Conservation (phyloP, 2,113 vertebrate genomes). For the Psophia crepitans region DNA sequence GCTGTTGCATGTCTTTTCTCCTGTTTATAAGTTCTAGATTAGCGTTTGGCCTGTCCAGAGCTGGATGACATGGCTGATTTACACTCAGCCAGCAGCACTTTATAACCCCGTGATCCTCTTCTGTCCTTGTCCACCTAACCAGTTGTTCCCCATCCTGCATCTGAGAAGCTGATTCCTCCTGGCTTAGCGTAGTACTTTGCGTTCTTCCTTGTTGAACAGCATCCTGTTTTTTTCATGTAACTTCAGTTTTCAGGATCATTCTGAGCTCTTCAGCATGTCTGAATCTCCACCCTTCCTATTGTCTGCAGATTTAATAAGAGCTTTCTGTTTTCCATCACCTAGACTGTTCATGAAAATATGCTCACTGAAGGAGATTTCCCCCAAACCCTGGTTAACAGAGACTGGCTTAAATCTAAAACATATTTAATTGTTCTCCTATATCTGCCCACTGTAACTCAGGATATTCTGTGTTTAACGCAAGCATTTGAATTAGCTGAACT, state of each 20-base stretch:
- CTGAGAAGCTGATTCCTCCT: background rate
- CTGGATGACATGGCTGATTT: background rate
- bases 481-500: background rate
- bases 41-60: background rate
- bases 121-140: background rate
- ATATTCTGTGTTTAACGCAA: background rate
- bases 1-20: background rate
- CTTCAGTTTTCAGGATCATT: background rate
- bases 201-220: background rate
- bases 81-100: background rate
- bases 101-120: background rate
- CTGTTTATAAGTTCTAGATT: background rate
- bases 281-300: slow-evolving; percentile 20
- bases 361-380: background rate
- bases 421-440: background rate
- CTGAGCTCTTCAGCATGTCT: background rate
- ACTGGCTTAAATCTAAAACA: background rate
- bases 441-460: background rate
- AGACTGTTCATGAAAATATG: background rate
- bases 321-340: slow-evolving; percentile 9
- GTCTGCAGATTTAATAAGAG: background rate
- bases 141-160: background rate
- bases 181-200: background rate
- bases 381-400: background rate
- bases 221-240: background rate